phyloP scores from a whole-genome alignment of 2,888 invertebrate species.

The Drosophila bunnanda region DNA sequence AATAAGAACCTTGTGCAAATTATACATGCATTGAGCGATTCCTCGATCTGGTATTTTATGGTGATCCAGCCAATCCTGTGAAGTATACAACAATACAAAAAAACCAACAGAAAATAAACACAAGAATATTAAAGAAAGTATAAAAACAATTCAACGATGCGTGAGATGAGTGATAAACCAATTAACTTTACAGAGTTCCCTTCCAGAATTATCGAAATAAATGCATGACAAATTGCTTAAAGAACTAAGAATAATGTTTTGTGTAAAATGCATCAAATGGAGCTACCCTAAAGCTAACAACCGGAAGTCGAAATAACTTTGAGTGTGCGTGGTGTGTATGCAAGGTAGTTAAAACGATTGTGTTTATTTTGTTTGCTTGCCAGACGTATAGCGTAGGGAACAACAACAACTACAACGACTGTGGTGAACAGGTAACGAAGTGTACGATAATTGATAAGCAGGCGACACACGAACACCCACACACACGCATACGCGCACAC shows the following conservation, averaged over 20 bases:
- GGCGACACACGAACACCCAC: conserved; percentile 15
- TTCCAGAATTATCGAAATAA: neutral
- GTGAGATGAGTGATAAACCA: conserved; percentile 60
- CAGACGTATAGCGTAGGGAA: conserved; percentile 18
- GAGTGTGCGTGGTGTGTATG: conserved; percentile 17
- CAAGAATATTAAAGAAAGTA: conserved; percentile 28
- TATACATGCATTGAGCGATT: conserved; percentile 85
- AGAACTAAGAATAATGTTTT: conserved; percentile 29
- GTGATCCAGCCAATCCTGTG: conserved; percentile 85
- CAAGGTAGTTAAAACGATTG: conserved; percentile 12
- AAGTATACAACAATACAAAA: conserved; percentile 67
- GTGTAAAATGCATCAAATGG: conserved; percentile 35
- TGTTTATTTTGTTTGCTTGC: conserved; percentile 12
- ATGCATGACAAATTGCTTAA: conserved; percentile 9
- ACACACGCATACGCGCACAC: conserved; percentile 18
- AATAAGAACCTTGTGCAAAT: conserved; percentile 84
- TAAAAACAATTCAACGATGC: conserved; percentile 66
- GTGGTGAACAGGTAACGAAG: conserved; percentile 19
- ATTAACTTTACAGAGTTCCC: conserved; percentile 14
- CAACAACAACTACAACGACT: conserved; percentile 32
- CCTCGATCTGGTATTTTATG: conserved; percentile 84
- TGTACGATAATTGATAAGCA: conserved; percentile 63
- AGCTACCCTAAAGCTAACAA: conserved; percentile 20
- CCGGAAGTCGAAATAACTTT: conserved; percentile 25
- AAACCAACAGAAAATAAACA: conserved; percentile 41